Conservation (phyloP, 2,797 vertebrate species). For the Phaenicophaeus curvirostris region DNA sequence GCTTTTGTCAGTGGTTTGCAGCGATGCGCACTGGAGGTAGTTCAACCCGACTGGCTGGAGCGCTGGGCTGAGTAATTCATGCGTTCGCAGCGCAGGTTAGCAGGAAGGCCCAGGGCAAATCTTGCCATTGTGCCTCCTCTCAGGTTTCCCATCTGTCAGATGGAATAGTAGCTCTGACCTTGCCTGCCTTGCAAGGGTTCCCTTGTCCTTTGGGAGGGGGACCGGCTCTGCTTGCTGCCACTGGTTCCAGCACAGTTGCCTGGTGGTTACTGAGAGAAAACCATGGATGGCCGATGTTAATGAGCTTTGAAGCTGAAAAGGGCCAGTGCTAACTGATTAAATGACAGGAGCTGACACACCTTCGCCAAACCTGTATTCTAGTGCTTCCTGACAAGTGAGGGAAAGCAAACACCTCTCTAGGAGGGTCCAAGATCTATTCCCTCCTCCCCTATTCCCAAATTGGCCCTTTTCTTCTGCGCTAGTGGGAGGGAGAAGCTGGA, state of each 20-base stretch:
- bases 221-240: not conserved
- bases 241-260: not conserved
- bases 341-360: not conserved
- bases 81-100: not conserved
- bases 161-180: not conserved
- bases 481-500: not conserved
- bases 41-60: not conserved
- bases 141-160: not conserved
- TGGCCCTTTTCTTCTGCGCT: not conserved
- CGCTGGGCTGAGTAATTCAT: not conserved
- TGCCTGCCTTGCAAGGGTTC: not conserved
- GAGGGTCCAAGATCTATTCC: not conserved
- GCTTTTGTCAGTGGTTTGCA: not conserved
- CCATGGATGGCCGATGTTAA: rapidly evolving
- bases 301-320: not conserved
- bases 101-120: not conserved
- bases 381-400: not conserved
- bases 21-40: not conserved
- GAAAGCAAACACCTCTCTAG: not conserved
- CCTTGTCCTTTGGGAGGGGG: not conserved
- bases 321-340: not conserved
- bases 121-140: not conserved
- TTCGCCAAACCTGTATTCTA: not conserved
- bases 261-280: not conserved
- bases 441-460: not conserved